phyloP scores from a whole-genome alignment of 2,797 vertebrate species.

The Todus mexicanus region DNA sequence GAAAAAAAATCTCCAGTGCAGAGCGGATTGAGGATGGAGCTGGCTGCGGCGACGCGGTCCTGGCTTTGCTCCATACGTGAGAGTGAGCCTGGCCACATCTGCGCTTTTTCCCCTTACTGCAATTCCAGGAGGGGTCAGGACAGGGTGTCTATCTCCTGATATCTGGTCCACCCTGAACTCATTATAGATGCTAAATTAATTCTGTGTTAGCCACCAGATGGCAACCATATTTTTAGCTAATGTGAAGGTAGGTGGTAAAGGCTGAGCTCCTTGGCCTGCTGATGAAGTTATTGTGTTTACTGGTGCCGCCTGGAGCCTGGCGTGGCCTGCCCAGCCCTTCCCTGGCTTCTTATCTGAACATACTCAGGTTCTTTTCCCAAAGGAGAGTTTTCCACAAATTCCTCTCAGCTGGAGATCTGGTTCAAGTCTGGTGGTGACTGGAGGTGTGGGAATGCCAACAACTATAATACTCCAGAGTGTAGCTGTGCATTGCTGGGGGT shows the following conservation, averaged over 20 bases:
- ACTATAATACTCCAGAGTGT: neutral
- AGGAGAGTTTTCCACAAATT: neutral
- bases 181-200: neutral
- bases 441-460: neutral
- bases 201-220: constrained; percentile 20
- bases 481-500: neutral
- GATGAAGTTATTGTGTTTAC: neutral
- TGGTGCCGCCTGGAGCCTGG: neutral
- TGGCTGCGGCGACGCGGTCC: neutral
- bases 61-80: rapidly evolving
- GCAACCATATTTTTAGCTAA: constrained; percentile 16
- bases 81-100: neutral
- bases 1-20: rapidly evolving
- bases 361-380: neutral
- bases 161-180: neutral
- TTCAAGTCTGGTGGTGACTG: neutral
- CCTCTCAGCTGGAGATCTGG: neutral
- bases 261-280: neutral
- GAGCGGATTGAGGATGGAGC: neutral
- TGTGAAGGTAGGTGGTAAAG: neutral
- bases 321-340: neutral
- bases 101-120: neutral
- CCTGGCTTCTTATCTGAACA: neutral
- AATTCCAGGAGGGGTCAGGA: neutral
- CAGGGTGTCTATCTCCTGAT: neutral